Evolutionary conservation across 2,797 vertebrate genomes (phyloP), one percentile per base, ranked within the genome.

Genomic region (Cephalopachus bancanus): DNA sequence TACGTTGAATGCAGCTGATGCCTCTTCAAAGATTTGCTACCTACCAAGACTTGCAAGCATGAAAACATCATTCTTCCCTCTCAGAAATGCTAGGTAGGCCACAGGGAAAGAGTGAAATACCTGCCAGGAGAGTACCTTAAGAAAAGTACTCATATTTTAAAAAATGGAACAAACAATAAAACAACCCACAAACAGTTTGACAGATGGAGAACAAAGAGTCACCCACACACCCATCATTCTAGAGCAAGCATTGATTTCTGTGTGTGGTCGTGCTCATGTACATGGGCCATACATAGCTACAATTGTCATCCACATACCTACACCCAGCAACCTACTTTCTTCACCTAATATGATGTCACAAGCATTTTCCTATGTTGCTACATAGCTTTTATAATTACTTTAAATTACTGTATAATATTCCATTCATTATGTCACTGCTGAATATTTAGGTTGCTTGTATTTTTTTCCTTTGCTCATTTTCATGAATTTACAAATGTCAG

Each of bases 341-440:
- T 89, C 92, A 83, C 92, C 78, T 81, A 0, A 15, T 10, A 3
- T 79, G 84, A 88, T 9, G 72, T 85, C 96, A 92, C 11, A 24
- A 51, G 51, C 74, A 55, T 94, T 93, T 92, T 94, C 83, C 74
- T 44, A 0, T 22, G n/a, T 93, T 96, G 90, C 67, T n/a, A 30
- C 92, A 83, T 1, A 83, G 62, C 55, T 86, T 81, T 91, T 60
- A 19, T 90, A 97, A 95, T 97, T 91, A 91, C 92, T 94, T 74
- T 53, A 92, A 95, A 90, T 92, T n/a, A 81, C 20, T 37, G 17
- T 78, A 51, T 80, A 83, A 22, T 87, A 88, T 83, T 91, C 11
- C 59, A 92, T 37, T 81, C 84, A 59, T 95, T 81, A 76, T 62
- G 5, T n/a, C 37, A 33, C 30, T 62, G 69, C 59, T 75, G 53